phyloP scores from a whole-genome alignment of 2,113 vertebrate species.

The Vanacampus margaritifer region DNA sequence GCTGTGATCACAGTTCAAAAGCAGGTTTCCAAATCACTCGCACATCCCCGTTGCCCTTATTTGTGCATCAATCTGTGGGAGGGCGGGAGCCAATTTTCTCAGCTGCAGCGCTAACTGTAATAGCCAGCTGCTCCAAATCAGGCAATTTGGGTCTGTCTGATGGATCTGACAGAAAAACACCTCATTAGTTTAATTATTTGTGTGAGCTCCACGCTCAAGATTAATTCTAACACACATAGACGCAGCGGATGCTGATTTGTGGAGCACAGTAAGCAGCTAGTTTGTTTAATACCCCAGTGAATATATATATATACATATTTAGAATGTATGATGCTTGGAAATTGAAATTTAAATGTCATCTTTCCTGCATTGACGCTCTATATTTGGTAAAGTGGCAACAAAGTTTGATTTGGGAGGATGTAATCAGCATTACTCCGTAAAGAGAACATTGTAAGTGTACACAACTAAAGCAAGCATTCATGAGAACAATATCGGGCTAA shows the following conservation, averaged over 20 bases:
- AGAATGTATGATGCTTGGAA: neutral
- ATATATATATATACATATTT: neutral
- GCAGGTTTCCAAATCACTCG: conserved; percentile 32
- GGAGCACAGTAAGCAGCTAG: neutral
- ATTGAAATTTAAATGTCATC: neutral
- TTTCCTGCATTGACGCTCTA: neutral
- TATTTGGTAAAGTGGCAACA: neutral
- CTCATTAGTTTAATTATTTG: conserved; percentile 10
- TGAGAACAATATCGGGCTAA: neutral
- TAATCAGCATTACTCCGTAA: neutral
- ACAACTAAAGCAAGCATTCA: neutral
- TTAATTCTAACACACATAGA: conserved; percentile 15
- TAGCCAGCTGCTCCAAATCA: conserved; percentile 26
- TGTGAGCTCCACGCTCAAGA: conserved; percentile 5
- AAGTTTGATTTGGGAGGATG: neutral
- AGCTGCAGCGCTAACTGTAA: conserved; percentile 15
- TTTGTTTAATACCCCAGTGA: neutral
- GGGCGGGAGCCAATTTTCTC: conserved; percentile 27
- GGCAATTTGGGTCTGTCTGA: conserved; percentile 23
- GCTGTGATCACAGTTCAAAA: conserved; percentile 41
- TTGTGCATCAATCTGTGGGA: conserved; percentile 13
- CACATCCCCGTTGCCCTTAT: conserved; percentile 23
- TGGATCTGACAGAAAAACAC: conserved; percentile 23
- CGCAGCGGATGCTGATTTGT: conserved; percentile 28
- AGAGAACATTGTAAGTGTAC: neutral